Evolutionary conservation across 2,797 vertebrate genomes (phyloP), one percentile per base, ranked within the genome.

Genomic region (Spondyliosoma cantharus): DNA sequence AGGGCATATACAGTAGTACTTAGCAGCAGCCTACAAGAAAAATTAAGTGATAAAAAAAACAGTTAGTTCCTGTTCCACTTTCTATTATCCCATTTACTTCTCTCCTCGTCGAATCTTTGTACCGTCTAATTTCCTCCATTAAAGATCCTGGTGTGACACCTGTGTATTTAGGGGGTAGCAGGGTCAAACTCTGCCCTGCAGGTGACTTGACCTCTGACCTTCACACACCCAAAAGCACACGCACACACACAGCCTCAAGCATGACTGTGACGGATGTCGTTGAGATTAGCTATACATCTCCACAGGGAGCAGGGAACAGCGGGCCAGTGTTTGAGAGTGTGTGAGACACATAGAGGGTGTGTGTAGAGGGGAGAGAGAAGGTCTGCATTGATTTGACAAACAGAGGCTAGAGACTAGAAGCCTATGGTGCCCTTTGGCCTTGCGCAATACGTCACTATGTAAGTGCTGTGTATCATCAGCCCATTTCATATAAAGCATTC

Each of bases 211-310:
- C 92, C 86, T 90, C 71, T 88, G 85, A 92, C 83, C 88, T 52
- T 65, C 53, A 64, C 63, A 68, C 29, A 59, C 22, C 49, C 45
- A 72, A 17, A 76, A 63, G 32, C 71, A 60, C 79, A 81, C 14
- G 7, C 5, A 59, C 57, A 80, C 68, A 81, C 63, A 82, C 63
- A 75, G 76, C 89, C 89, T 65, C 13, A 24, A 80, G 89, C 87
- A 67, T 84, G 90, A 91, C 90, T 88, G n/a, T 87, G 88, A 96
- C 89, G 96, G 95, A 96, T 97, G 95, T 95, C 85, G 86, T 91
- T 94, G 95, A 95, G 95, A 96, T 97, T 96, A 96, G 93, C 90
- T 87, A 89, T 86, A 93, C 90, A 75, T 91, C 93, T 96, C 96
- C 91, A 94, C 94, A 90, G 96, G 95, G 96, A 96, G 94, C 91